phyloP scores from a whole-genome alignment of 1,140 invertebrate species.

The Portunus trituberculatus region DNA sequence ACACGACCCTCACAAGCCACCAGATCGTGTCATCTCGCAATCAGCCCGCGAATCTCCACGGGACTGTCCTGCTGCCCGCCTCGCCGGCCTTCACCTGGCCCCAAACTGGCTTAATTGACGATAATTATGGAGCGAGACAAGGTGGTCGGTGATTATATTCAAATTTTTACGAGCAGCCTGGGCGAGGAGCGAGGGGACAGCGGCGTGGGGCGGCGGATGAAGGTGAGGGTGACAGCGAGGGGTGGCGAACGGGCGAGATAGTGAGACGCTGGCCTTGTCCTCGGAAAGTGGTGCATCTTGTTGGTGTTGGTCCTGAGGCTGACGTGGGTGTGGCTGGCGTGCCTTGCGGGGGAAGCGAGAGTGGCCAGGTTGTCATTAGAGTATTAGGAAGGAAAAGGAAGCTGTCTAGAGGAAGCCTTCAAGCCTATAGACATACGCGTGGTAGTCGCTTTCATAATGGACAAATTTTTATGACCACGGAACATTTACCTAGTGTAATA shows the following conservation, averaged over 20 bases:
- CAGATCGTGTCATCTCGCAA: not conserved
- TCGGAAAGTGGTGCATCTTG: not conserved
- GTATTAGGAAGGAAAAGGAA: not conserved
- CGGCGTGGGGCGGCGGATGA: not conserved
- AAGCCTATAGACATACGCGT: no score
- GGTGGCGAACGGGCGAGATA: not conserved
- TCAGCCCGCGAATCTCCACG: not conserved
- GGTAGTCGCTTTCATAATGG: no score
- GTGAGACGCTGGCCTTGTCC: not conserved
- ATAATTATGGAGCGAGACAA: not conserved
- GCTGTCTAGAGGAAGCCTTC: no score
- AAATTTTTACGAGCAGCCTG: not conserved
- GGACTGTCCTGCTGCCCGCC: not conserved
- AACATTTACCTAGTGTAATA: no score
- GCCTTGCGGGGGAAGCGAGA: not conserved
- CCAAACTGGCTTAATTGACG: conserved; percentile 20
- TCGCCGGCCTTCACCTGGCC: not conserved
- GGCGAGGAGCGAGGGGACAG: not conserved
- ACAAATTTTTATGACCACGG: no score
- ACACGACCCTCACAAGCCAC: not conserved
- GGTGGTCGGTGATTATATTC: not conserved
- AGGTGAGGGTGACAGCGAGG: not conserved
- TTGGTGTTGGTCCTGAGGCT: not conserved
- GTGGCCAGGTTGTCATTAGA: not conserved
- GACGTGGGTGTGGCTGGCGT: not conserved